Conservation (phyloP, 2,797 vertebrate species). For the Philypnodon macrostomus region DNA sequence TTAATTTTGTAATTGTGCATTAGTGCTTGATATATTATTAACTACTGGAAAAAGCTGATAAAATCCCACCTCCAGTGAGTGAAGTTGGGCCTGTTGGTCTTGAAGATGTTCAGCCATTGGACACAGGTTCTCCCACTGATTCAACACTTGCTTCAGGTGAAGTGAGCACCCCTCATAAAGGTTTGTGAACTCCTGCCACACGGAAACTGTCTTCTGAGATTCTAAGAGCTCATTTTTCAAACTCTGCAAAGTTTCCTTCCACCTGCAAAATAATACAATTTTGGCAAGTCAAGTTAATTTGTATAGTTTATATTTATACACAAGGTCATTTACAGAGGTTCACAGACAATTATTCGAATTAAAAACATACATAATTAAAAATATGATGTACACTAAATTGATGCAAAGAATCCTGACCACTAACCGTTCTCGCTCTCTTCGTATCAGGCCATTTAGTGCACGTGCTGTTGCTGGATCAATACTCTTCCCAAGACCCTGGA, state of each 20-base stretch:
- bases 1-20: no score
- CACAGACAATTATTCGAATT: no score
- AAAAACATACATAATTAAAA: no score
- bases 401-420: no score
- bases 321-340: no score
- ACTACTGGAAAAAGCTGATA: no score
- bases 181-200: conserved; percentile 76
- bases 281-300: no score
- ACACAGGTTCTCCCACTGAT: conserved; percentile 68
- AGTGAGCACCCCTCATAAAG: conserved; percentile 45
- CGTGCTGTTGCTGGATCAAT: conserved; percentile 41
- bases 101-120: conserved; percentile 51
- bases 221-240: conserved; percentile 66
- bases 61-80: conserved; percentile 37
- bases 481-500: conserved; percentile 38
- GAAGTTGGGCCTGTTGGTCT: conserved; percentile 41
- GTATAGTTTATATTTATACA: no score
- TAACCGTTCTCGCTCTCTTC: conserved; percentile 61
- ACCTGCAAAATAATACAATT: no score
- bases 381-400: no score
- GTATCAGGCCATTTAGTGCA: conserved; percentile 49
- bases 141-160: conserved; percentile 59
- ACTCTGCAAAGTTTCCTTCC: conserved; percentile 71
- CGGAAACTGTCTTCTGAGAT: conserved; percentile 51
- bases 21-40: no score